Evolutionary conservation across 2,888 invertebrate species (phyloP).

Genomic region (Cephus spinipes): DNA sequence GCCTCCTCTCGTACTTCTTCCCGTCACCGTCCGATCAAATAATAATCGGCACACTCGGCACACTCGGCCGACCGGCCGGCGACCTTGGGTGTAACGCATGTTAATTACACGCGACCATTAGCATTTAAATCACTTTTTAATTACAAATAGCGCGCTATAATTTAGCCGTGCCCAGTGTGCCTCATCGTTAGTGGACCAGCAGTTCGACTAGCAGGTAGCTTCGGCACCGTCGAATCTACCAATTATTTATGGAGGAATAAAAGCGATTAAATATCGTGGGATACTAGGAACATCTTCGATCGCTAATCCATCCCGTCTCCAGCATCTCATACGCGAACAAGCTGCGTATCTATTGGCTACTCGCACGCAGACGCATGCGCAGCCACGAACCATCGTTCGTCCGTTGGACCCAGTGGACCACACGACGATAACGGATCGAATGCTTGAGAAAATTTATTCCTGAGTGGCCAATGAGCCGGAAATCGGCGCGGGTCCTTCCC

Average conservation of each 20-base stretch:
- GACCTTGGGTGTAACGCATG: slow-evolving; percentile 42
- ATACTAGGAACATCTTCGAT: slow-evolving; percentile 29
- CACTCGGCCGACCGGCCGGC: slow-evolving; percentile 11
- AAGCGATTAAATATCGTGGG: slow-evolving; percentile 54
- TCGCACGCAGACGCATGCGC: no score
- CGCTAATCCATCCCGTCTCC: slow-evolving; percentile 37
- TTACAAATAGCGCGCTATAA: slow-evolving; percentile 43
- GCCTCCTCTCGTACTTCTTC: slow-evolving; percentile 2
- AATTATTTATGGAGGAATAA: slow-evolving; percentile 55
- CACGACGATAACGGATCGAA: no score
- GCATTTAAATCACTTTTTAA: slow-evolving; percentile 58
- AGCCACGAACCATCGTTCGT: no score
- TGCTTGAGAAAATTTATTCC: no score
- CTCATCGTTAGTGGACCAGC: background rate
- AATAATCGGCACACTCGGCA: slow-evolving; percentile 42
- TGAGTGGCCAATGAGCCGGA: no score
- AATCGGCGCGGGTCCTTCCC: no score
- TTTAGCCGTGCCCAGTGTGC: slow-evolving; percentile 17
- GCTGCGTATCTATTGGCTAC: no score
- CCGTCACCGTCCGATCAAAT: slow-evolving; percentile 23
- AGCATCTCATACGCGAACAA: no score
- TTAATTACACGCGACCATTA: slow-evolving; percentile 52
- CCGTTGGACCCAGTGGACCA: no score
- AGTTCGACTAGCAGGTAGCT: slow-evolving; percentile 8
- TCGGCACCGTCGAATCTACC: slow-evolving; percentile 28